Evolutionary conservation across 2,797 vertebrate species (phyloP).

Genomic region (Coreius guichenoti): DNA sequence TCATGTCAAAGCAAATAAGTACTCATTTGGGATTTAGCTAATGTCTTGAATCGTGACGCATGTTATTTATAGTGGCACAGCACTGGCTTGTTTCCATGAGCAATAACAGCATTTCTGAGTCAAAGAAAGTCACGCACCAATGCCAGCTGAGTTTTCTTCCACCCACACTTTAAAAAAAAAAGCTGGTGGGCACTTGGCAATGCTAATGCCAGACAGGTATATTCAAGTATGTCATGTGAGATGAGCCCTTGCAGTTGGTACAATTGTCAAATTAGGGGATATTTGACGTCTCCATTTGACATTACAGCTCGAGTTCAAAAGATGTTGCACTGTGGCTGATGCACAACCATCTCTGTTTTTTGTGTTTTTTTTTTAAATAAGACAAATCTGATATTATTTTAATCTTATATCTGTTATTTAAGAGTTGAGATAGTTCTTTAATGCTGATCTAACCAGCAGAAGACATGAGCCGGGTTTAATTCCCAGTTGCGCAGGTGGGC

Average conservation of each 20-base stretch:
- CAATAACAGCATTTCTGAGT: slow-evolving; percentile 30
- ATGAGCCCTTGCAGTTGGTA: background rate
- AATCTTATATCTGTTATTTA: too few species aligned
- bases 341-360: too few species aligned
- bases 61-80: slow-evolving; percentile 29
- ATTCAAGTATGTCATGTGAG: background rate
- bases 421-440: too few species aligned
- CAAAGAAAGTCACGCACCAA: slow-evolving; percentile 19
- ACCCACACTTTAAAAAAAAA: slow-evolving; percentile 29
- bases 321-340: background rate
- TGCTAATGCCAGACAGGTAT: slow-evolving; percentile 28
- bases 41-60: slow-evolving; percentile 16
- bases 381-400: too few species aligned
- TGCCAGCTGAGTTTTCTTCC: slow-evolving; percentile 45
- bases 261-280: slow-evolving; percentile 24
- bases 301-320: background rate
- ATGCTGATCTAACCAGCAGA: too few species aligned
- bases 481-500: too few species aligned
- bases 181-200: slow-evolving; percentile 13
- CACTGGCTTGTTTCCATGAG: slow-evolving; percentile 43
- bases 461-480: too few species aligned
- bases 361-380: too few species aligned
- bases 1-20: background rate
- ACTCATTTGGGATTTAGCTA: background rate
- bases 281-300: background rate